Base-by-base conservation (phyloP, 2,113 vertebrate species). In the Aramus guarauna region DNA sequence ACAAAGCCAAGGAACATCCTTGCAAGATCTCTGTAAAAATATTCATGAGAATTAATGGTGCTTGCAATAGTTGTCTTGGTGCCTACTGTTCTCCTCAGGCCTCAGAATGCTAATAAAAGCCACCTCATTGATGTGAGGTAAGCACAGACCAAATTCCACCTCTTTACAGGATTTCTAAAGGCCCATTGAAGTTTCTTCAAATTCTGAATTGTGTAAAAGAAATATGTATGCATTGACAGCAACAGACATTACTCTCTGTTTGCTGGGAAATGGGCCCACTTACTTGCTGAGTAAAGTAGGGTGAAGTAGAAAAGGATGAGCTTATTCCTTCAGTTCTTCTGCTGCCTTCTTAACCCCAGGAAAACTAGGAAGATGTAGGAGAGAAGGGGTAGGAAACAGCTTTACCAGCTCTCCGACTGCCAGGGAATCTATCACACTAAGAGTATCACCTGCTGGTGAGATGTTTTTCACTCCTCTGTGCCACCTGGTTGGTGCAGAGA, bases 1-100 rank as follows among this genome's bases (percentile, higher is more conserved):
- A 78, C 48, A 90, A 90, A 91, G 48, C 24, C 83, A 72, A 78
- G 60, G 50, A 94, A 12, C 24, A 92, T 84, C 83, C 55, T 91
- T 92, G 59, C 47, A 95, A 59, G 26, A 53, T 91, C 30, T 85
- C 68, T 94, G 72, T 74, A 59, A 95, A 94, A 83, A 53, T 84
- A 80, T 86, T 88, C 20, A 67, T 88, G 26, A 93, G 67, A 92
- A 71, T 74, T 80, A 93, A 67, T 86, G n/a, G 20, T 86, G 72
- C 59, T 95, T 52, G 59, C 84, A 94, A 69, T 50, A 80, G n/a
- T 63, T 1, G 1, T 92, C 63, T 62, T 85, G 53, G 48, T 88
- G 55, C 43, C 74, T 92, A 50, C 45, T 79, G 53, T 90, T 94
- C 20, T 45, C 48, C 45, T 94, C 75, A 52, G 67, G 50, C 55